Conservation (phyloP, 2,113 vertebrate species). For the Tragelaphus imberbis region DNA sequence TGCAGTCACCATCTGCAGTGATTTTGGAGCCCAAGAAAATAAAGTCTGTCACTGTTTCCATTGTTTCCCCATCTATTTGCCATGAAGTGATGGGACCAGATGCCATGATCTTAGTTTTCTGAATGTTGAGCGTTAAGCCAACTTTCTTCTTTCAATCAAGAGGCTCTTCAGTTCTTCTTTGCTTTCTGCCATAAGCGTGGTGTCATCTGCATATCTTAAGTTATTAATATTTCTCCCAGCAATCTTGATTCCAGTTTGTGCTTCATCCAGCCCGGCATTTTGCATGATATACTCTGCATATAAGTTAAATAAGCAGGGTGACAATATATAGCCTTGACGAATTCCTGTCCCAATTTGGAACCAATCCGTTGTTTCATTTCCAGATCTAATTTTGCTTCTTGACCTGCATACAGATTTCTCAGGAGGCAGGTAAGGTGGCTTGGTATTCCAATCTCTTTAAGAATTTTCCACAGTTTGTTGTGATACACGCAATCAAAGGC, state of each 20-base stretch:
- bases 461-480: neutral
- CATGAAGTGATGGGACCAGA: neutral
- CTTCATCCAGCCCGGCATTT: neutral
- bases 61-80: neutral
- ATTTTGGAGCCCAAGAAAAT: neutral
- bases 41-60: neutral
- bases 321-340: neutral
- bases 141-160: neutral
- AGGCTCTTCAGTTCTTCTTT: neutral
- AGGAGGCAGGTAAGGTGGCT: neutral
- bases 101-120: neutral
- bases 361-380: neutral
- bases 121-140: neutral
- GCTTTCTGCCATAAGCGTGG: neutral
- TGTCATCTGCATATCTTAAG: neutral
- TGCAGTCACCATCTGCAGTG: neutral
- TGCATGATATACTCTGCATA: neutral
- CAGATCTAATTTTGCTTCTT: neutral
- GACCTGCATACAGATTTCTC: neutral
- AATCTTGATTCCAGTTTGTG: neutral
- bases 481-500: neutral
- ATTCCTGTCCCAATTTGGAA: neutral
- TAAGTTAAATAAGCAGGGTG: neutral
- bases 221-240: neutral
- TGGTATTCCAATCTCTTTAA: neutral